Evolutionary conservation across 2,888 invertebrate species (phyloP), one percentile per base, ranked within the genome.

Genomic region (Theretra japonica): DNA sequence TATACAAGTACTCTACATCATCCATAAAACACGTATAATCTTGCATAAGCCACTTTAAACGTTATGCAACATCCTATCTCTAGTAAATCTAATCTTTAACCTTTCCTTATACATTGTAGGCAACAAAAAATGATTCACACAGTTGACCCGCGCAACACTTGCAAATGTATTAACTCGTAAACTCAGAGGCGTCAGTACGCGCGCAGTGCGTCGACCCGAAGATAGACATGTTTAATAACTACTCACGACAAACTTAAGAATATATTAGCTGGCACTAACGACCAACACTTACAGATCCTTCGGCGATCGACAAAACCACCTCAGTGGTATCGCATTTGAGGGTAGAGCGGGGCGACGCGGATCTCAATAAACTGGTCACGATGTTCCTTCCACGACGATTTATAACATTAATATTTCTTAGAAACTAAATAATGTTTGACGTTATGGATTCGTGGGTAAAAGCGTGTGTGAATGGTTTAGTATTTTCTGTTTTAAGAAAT

Each of bases 231-330:
- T 23, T 65, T 77, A 90, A 86, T 90, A 88, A 86, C 85, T 88
- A 87, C 86, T 86, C 88, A 84, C 83, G 84, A 82, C 84, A 82
- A 85, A 85, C 81, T 80, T 81, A 82, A 82, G 83, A 83, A 87
- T 88, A 89, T 89, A 90, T 88, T 87, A 88, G 81, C 88, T 84
- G 90, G 88, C 86, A 86, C 82, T 82, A 82, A 83, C 83, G 80
- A 81, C 91, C 88, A 89, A 77, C 75, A 58, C 73, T 80, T 73
- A 75, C 75, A 75, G 89, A 88, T 75, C 89, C 81, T 75, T 82
- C 73, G 80, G 77, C 76, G 76, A 80, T 21, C 6, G 19, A 65
- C 53, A 71, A 62, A 56, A 71, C 19, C 65, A 33, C 65, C 65
- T 21, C 65, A 23, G 8, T 33, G 23, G 19, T 33, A 3, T 5